phyloP scores from a whole-genome alignment of 2,113 vertebrate genomes.

The Paralichthys olivaceus region DNA sequence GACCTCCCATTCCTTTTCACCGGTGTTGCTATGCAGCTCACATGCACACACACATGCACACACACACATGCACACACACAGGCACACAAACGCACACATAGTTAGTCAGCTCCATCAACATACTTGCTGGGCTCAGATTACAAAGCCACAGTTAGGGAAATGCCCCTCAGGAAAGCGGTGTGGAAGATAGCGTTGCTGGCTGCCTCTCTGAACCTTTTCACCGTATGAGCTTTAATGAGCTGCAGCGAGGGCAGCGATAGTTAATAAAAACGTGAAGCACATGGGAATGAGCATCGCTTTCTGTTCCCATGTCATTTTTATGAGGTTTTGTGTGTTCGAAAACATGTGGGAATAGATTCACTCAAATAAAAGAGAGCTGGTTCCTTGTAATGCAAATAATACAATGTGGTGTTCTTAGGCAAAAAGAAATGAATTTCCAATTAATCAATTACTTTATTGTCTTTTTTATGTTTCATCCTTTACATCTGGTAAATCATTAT shows the following conservation, averaged over 20 bases:
- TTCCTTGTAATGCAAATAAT: not conserved
- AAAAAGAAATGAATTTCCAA: not conserved
- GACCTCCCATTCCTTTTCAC: conserved; percentile 17
- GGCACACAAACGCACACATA: not conserved
- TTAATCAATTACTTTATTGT: not conserved
- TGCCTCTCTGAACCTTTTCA: conserved; percentile 52
- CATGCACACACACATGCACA: not conserved
- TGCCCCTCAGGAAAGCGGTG: conserved; percentile 58
- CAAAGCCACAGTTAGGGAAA: conserved; percentile 65
- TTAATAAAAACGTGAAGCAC: conserved; percentile 56
- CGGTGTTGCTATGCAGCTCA: conserved; percentile 40
- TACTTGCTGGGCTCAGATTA: conserved; percentile 75
- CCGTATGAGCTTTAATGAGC: conserved; percentile 64
- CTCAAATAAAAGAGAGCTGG: conserved; percentile 36
- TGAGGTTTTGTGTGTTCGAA: conserved; percentile 27
- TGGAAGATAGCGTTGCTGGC: conserved; percentile 44
- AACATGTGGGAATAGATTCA: conserved; percentile 17
- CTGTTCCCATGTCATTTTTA: conserved; percentile 45
- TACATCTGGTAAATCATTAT: not conserved
- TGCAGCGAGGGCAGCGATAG: conserved; percentile 52
- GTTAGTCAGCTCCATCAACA: conserved; percentile 48
- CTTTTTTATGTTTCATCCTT: not conserved
- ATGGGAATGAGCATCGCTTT: conserved; percentile 47
- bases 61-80: not conserved
- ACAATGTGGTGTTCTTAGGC: not conserved